Base-by-base conservation (phyloP, 2,113 vertebrate species). In the Microcebus tavaratra region DNA sequence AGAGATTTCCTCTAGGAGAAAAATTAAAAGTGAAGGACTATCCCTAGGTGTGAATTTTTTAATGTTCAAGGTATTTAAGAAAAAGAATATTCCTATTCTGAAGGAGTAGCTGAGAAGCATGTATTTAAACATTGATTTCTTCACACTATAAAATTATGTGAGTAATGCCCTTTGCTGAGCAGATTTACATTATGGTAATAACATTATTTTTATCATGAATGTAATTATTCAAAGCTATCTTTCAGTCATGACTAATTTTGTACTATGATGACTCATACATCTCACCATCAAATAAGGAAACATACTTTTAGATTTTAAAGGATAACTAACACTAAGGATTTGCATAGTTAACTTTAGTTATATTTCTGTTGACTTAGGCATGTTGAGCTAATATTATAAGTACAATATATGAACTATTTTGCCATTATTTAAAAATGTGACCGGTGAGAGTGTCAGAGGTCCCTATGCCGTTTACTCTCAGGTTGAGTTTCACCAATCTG, bases 211-310 rank as follows among this genome's bases (percentile, higher is more conserved):
- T 96, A 93, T 98, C 85, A 92, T 83, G 42, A 97, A 98, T 95
- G 45, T 88, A 98, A 98, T 97, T 98, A 73, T 96, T 98, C 94
- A 91, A 75, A 96, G 70, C 53, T 93, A 97, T 96, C 76, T 98
- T 98, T 97, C 88, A 97, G 78, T 97, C 80, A 91, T 95, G 92
- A 98, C 95, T 98, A 97, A 98, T 98, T 98, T 97, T 96, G 13
- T 93, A 91, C 83, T 94, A 59, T 70, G 20, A 42, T 98, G 97
- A 98, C 72, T 98, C 98, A 97, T 98, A 98, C 96, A 67, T 95
- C 88, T 98, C 97, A 88, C 91, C 42, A 70, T 91, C 95, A 96
- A 97, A 97, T 96, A 96, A 95, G 65, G 94, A 95, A 97, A 94
- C 53, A 42, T 91, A 82, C 86, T 96, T 97, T 18, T 3, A 89